Base-by-base conservation (phyloP, 2,113 vertebrate genomes). In the Globicephala melas region DNA sequence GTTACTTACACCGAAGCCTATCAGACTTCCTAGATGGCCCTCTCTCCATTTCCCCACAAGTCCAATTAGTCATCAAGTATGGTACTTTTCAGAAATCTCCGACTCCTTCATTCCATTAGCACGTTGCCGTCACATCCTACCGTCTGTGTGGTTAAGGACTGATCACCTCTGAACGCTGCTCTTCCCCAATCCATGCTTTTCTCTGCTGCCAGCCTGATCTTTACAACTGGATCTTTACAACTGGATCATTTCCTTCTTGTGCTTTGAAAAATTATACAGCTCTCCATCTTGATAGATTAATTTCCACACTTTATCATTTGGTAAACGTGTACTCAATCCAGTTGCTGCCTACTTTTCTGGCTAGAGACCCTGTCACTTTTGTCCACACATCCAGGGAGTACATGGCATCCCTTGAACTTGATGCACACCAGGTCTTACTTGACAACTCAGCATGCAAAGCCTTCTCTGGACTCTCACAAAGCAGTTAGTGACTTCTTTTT, bases 151-250 rank as follows among this genome's bases (percentile, higher is more conserved):
- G 26, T 0, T 6, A 31, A 58, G 33, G 44, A 17, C 82, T 1
- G 2, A 33, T 63, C 3, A 2, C 50, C 26, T 33, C 36, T 1
- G 2, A 1, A 0, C 17, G 5, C 60, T 0, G 10, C 31, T 20
- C 36, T 13, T 67, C 41, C 17, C 25, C 21, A 25, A 0, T 28
- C 23, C 62, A 2, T 1, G 23, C 28, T 47, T 33, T 10, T 1
- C 20, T 62, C 15, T 15, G 33, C 10, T 7, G 0, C 17, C 50
- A 38, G 20, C 9, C 25, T 33, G 10, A n/a, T 33, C 60, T 14
- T 53, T 41, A 50, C 25, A 11, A 0, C 0, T 6, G 14, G 47
- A 50, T 67, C 50, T 38, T 6, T 20, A 31, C 47, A 47, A 11
- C 44, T 47, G 44, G 44, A 47, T 47, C 2, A 0, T 58, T 38